Base-by-base conservation (phyloP, 2,888 invertebrate species). In the Orthonychiurus folsomi region DNA sequence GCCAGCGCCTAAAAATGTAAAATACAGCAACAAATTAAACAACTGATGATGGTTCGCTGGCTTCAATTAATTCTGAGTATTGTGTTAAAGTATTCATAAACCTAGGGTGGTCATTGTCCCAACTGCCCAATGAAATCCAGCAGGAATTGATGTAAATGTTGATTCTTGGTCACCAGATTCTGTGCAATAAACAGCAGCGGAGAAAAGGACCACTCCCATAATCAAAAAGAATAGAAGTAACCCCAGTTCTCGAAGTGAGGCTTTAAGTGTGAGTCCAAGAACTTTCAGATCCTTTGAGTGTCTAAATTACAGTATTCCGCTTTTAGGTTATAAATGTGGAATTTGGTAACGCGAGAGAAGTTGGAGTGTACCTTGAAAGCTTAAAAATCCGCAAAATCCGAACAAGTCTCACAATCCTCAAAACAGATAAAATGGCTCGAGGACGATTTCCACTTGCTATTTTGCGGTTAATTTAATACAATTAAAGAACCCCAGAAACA, bases 351-450 rank as follows among this genome's bases (percentile, higher is more conserved):
- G n/a, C n/a, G n/a, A n/a, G n/a, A n/a, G n/a, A n/a, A n/a, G n/a
- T n/a, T n/a, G n/a, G n/a, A n/a, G n/a, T n/a, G n/a, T 24, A 55
- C 55, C 55, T 55, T 9, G 70, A 70, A n/a, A 72, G 37, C 56
- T 72, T 72, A 15, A 72, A 65, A 48, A 72, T 69, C 28, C 72
- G 58, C 27, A 72, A 69, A 2, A 72, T 69, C n/a, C 70, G 59
- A 3, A 71, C 69, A 23, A 71, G 66, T 9, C 68, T 56, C 25
- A 71, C 60, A 1, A 69, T 64, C 12, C 69, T 61, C 12, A 71
- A 56, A 21, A 71, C 50, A 47, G 68, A 61, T 0, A 69, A 59
- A 0, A 54, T 55, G 15, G 59, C 26, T 54, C 27, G n/a, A n/a
- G n/a, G n/a, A n/a, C n/a, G n/a, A n/a, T n/a, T n/a, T n/a, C n/a